Conservation (phyloP, 1,140 invertebrate species). For the Papilio polytes region DNA sequence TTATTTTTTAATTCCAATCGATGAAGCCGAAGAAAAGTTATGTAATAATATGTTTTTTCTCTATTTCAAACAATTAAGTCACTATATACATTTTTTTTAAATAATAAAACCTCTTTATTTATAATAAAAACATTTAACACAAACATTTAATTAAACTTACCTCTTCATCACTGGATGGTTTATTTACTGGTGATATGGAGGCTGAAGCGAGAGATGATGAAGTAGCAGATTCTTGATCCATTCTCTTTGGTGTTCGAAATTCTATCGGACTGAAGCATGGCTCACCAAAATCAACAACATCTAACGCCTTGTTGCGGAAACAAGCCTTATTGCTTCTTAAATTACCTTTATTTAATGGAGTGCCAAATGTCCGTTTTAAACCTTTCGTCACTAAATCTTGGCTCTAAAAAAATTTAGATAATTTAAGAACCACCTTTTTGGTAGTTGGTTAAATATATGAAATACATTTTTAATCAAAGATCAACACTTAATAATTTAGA, state of each 20-base stretch:
- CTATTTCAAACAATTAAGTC: too few species aligned
- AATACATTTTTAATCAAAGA: too few species aligned
- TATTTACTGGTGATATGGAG: constrained; percentile 69
- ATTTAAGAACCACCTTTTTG: too few species aligned
- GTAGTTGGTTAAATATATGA: too few species aligned
- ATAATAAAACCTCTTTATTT: too few species aligned
- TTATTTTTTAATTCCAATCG: too few species aligned
- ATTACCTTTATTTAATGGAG: constrained; percentile 59
- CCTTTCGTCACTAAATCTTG: constrained; percentile 65
- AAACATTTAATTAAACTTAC: constrained; percentile 41
- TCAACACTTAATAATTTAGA: too few species aligned
- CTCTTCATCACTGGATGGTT: constrained; percentile 72
- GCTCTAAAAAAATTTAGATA: constrained; percentile 53
- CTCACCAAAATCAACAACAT: constrained; percentile 68
- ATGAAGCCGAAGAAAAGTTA: too few species aligned
- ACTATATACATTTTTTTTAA: too few species aligned
- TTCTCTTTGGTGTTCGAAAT: constrained; percentile 61
- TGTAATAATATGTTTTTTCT: too few species aligned
- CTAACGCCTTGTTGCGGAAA: constrained; percentile 71
- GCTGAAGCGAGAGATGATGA: constrained; percentile 66
- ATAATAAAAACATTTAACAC: too few species aligned
- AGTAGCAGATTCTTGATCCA: constrained; percentile 50
- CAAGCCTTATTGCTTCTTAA: constrained; percentile 50
- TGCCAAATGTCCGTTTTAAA: constrained; percentile 76
- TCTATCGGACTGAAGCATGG: constrained; percentile 72